These are phyloP conservation scores for Ommatoiulus sabulosus DNA, from an alignment of 2,888 invertebrate species.

Conservation along the genomic window DNA sequence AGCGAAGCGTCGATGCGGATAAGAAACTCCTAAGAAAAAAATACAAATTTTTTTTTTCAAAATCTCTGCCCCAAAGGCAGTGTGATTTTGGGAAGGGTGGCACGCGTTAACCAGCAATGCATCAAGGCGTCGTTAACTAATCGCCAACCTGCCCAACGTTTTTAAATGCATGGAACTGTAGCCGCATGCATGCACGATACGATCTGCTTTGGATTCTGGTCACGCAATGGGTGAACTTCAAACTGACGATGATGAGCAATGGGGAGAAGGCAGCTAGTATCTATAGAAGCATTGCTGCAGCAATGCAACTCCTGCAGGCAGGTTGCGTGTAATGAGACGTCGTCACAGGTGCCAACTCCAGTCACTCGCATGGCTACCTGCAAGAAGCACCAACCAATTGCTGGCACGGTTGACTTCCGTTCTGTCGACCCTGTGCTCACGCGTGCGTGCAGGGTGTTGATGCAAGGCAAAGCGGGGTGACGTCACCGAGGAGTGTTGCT, in stretches of 20 bases:
- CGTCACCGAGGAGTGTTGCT: not conserved
- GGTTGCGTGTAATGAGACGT: conserved; percentile 55
- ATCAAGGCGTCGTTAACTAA: not conserved
- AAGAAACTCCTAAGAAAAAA: not conserved
- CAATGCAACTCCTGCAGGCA: not conserved
- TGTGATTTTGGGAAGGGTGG: not conserved
- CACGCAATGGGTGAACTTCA: conserved; percentile 10
- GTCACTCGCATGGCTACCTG: conserved; percentile 57
- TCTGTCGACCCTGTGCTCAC: conserved; percentile 51
- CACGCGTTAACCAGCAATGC: not conserved
- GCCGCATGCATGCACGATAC: not conserved
- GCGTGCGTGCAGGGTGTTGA: conserved; percentile 47
- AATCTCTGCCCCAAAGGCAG: not conserved
- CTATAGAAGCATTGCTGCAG: too few species aligned
- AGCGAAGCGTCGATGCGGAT: not conserved
- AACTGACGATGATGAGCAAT: not conserved
- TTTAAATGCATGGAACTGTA: not conserved
- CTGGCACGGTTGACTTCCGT: conserved; percentile 53
- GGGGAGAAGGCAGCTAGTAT: not conserved
- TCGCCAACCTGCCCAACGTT: not conserved
- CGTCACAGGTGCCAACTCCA: conserved; percentile 58
- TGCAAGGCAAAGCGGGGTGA: not conserved
- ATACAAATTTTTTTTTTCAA: not conserved
- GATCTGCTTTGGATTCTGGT: conserved; percentile 1
- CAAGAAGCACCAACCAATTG: not conserved